phyloP scores from a whole-genome alignment of 2,797 vertebrate species.

The Fundulus diaphanus region DNA sequence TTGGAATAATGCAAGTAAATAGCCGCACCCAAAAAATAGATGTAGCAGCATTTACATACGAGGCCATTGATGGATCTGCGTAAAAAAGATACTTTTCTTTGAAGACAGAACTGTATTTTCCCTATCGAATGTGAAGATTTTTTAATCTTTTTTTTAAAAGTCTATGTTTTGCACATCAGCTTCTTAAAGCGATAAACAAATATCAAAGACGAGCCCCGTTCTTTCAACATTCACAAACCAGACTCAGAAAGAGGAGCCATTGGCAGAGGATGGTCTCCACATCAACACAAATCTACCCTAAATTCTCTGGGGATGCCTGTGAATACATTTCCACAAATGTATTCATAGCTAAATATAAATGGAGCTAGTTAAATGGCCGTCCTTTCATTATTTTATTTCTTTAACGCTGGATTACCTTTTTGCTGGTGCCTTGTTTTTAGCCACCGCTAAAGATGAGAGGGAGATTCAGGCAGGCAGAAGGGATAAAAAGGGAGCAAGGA shows the following conservation, averaged over 20 bases:
- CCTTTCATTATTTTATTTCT: constrained; percentile 29
- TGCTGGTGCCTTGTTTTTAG: constrained; percentile 64
- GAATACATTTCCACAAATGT: constrained; percentile 44
- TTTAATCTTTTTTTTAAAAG: not conserved
- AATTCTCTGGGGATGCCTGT: constrained; percentile 39
- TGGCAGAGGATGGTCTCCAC: constrained; percentile 24
- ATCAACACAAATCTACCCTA: constrained; percentile 42
- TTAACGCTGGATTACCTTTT: constrained; percentile 48
- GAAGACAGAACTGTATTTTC: not conserved
- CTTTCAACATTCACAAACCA: constrained; percentile 38
- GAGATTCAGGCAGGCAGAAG: constrained; percentile 27
- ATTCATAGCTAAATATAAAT: constrained; percentile 31
- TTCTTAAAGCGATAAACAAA: constrained; percentile 53
- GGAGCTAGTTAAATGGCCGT: constrained; percentile 37
- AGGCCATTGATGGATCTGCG: constrained; percentile 46
- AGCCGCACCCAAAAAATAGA: constrained; percentile 47
- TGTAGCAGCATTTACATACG: constrained; percentile 64
- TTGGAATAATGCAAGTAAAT: constrained; percentile 61
- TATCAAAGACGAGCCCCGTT: constrained; percentile 47
- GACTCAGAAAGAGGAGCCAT: constrained; percentile 17
- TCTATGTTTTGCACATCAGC: constrained; percentile 47
- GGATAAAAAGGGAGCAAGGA: constrained; percentile 52
- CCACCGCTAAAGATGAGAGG: constrained; percentile 50
- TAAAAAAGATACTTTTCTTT: constrained; percentile 18
- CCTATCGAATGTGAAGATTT: not conserved